These are phyloP conservation scores for Entelurus aequoreus DNA, from an alignment of 2,113 vertebrate genomes.

Conservation along the genomic window DNA sequence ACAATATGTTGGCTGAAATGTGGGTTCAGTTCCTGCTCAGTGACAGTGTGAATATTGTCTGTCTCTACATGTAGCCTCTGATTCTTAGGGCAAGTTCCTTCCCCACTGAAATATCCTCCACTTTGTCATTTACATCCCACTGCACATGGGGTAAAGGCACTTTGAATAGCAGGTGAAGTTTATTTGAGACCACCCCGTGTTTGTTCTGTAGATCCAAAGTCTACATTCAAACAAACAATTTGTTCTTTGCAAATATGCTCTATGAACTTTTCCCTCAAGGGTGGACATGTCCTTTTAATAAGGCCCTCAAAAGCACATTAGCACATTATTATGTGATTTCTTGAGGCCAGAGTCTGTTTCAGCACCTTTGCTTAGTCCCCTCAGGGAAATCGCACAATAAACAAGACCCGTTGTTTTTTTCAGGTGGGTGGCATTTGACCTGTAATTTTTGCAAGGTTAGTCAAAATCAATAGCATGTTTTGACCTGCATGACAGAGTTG, in stretches of 20 bases:
- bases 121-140: background rate
- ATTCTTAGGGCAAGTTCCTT: no score
- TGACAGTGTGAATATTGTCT: no score
- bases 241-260: slow-evolving; percentile 48
- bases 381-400: background rate
- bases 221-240: slow-evolving; percentile 50
- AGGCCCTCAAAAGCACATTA: background rate
- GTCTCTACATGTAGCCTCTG: no score
- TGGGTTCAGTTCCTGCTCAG: no score
- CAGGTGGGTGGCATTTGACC: background rate
- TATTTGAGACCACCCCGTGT: slow-evolving; percentile 22
- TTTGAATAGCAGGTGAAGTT: background rate
- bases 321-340: background rate
- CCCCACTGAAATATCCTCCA: background rate
- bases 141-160: background rate
- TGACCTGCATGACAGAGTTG: slow-evolving; percentile 16
- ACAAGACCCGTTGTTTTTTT: background rate
- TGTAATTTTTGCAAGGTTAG: background rate
- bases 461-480: slow-evolving; percentile 43
- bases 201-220: slow-evolving; percentile 51
- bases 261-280: slow-evolving; percentile 29
- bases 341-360: background rate
- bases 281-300: background rate
- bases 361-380: background rate
- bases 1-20: no score